Evolutionary conservation across 2,797 vertebrate species (phyloP).

Genomic region (Alectoris magna): DNA sequence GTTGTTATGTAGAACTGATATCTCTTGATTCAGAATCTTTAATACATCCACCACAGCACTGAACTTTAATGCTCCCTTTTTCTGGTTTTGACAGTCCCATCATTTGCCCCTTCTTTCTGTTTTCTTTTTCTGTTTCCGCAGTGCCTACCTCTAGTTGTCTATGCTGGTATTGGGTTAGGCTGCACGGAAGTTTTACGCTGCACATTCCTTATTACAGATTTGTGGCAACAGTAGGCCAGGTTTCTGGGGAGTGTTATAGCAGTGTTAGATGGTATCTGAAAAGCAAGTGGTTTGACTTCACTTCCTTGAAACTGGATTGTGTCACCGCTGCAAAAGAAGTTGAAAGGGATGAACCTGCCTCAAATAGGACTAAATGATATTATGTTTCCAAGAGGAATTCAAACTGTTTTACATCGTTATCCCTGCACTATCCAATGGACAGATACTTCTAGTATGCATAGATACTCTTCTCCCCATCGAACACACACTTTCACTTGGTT

Average conservation of each 20-base stretch:
- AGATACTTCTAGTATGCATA: background rate
- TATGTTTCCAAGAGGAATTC: background rate
- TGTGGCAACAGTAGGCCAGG: background rate
- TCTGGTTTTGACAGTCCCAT: background rate
- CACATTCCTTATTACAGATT: background rate
- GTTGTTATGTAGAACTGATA: background rate
- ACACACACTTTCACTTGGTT: background rate
- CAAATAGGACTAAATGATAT: background rate
- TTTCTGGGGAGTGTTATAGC: background rate
- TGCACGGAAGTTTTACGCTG: background rate
- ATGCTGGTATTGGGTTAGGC: background rate
- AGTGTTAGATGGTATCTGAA: background rate
- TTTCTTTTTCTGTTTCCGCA: background rate
- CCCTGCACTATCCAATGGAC: background rate
- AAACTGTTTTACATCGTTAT: background rate
- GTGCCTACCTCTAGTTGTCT: background rate
- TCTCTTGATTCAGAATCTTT: background rate
- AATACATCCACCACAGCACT: background rate
- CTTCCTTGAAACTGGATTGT: slow-evolving; percentile 3
- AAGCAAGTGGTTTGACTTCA: background rate
- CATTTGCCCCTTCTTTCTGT: background rate
- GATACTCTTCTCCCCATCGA: background rate
- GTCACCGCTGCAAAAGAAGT: background rate
- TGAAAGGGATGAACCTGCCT: slow-evolving; percentile 5
- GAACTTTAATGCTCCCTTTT: background rate